Conservation (phyloP, 2,888 invertebrate genomes). For the Muschampia plurimacula region DNA sequence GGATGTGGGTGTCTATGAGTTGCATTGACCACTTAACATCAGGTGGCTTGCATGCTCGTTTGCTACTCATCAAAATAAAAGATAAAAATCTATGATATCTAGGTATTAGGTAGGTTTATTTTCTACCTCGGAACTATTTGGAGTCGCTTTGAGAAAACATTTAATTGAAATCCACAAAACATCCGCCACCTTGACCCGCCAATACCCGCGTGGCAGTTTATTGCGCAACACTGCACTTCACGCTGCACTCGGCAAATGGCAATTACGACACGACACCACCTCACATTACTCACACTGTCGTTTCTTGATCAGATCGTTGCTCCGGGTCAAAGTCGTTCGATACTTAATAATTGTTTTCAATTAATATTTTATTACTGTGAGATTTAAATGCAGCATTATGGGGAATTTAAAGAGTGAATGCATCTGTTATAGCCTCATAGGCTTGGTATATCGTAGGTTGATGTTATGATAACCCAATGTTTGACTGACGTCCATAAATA, state of each 20-base stretch:
- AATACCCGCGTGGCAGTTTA: constrained; percentile 19
- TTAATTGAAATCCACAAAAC: constrained; percentile 34
- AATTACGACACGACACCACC: constrained; percentile 41
- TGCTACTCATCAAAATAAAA: too few relatives aligned
- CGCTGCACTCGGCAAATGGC: constrained; percentile 45
- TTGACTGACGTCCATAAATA: too few relatives aligned
- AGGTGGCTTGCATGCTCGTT: too few relatives aligned
- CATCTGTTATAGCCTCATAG: too few relatives aligned
- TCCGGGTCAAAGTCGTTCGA: constrained; percentile 24
- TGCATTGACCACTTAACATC: too few relatives aligned
- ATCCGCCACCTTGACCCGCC: constrained; percentile 51
- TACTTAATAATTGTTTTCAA: constrained; percentile 4
- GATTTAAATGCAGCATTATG: neutral
- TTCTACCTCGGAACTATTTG: neutral
- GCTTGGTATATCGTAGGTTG: too few relatives aligned
- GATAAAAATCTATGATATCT: too few relatives aligned
- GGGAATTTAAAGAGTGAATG: neutral
- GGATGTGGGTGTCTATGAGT: too few relatives aligned
- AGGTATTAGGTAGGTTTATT: too few relatives aligned
- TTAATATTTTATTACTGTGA: constrained; percentile 6
- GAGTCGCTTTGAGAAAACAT: neutral
- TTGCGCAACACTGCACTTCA: constrained; percentile 43
- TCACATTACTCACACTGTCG: constrained; percentile 38
- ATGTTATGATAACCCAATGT: too few relatives aligned
- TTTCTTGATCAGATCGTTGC: constrained; percentile 23